Conservation (phyloP, 2,888 invertebrate species). For the Junonia oenone region DNA sequence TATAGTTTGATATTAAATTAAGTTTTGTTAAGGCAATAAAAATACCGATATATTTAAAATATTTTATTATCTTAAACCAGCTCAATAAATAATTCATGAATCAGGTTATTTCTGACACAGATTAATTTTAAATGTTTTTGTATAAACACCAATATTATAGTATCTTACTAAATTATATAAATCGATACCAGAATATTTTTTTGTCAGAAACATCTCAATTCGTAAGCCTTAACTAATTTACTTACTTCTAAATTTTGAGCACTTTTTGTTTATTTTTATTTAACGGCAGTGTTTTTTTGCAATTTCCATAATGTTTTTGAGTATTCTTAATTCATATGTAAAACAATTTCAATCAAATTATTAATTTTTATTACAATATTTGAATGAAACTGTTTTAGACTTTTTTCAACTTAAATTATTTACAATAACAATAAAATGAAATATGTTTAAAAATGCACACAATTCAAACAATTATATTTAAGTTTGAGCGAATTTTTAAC, state of each 20-base stretch:
- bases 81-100: conserved; percentile 26
- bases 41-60: conserved; percentile 21
- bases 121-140: neutral
- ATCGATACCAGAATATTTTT: neutral
- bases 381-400: conserved; percentile 31
- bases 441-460: conserved; percentile 17
- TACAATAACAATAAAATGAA: neutral
- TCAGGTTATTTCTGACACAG: conserved; percentile 14
- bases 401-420: conserved; percentile 11
- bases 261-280: neutral
- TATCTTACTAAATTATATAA: too few species aligned
- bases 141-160: neutral
- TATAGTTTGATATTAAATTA: neutral
- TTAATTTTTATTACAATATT: neutral
- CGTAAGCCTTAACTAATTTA: neutral
- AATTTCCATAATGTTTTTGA: neutral
- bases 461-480: neutral
- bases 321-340: conserved; percentile 17
- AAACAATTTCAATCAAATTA: conserved; percentile 26
- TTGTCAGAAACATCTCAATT: conserved; percentile 8
- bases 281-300: neutral
- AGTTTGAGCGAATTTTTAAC: conserved; percentile 1
- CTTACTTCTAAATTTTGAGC: conserved; percentile 10
- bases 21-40: conserved; percentile 8
- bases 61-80: conserved; percentile 27